These are phyloP conservation scores for Aphelenchoides besseyi DNA, from an alignment of 1,140 invertebrate species.

Conservation along the genomic window DNA sequence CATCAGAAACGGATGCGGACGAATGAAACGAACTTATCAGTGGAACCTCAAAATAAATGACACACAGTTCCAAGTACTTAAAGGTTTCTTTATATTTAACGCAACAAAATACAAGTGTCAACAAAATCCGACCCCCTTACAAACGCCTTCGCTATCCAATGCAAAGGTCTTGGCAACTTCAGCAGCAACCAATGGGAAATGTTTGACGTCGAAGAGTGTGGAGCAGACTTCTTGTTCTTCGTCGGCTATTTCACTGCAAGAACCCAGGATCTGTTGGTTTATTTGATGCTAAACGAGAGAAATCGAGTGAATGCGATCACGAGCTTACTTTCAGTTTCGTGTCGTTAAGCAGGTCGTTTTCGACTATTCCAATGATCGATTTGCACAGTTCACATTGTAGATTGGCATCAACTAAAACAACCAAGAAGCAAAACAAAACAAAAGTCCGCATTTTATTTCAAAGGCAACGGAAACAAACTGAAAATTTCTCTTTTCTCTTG, in stretches of 20 bases:
- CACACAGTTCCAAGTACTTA: neutral
- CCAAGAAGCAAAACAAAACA: neutral
- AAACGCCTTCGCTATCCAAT: neutral
- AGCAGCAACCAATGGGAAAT: neutral
- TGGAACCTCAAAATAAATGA: neutral
- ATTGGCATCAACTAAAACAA: neutral
- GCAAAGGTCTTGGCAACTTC: neutral
- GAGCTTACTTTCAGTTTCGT: neutral
- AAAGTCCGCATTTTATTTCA: too few species aligned
- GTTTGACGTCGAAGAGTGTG: neutral
- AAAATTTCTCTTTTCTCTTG: too few species aligned
- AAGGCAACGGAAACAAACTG: too few species aligned
- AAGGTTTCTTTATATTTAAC: neutral
- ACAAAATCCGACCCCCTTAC: neutral
- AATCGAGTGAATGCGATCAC: neutral
- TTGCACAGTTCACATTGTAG: neutral
- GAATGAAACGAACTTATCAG: too few species aligned
- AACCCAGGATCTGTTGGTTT: neutral
- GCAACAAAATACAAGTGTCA: neutral
- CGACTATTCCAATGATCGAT: neutral
- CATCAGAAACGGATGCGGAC: too few species aligned
- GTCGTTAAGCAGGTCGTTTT: neutral
- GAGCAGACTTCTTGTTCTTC: neutral
- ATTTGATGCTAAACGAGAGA: neutral
- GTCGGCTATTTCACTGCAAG: neutral